Conservation (phyloP, 2,113 vertebrate species). For the Cryptoleucopteryx plumbea region DNA sequence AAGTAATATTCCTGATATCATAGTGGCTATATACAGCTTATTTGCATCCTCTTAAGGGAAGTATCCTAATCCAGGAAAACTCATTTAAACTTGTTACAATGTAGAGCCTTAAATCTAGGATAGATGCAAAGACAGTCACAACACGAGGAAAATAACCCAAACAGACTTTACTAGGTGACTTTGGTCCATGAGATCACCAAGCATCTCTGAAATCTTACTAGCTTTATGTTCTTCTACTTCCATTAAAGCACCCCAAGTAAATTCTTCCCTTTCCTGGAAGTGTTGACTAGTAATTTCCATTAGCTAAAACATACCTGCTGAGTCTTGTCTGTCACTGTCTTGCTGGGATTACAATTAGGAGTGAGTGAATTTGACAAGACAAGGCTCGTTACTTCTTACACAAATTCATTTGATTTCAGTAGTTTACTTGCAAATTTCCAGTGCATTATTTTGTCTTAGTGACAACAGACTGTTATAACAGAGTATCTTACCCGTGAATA, state of each 20-base stretch:
- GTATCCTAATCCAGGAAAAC: not conserved
- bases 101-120: not conserved
- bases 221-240: not conserved
- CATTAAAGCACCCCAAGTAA: not conserved
- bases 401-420: not conserved
- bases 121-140: not conserved
- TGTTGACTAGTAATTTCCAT: not conserved
- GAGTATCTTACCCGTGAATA: not conserved
- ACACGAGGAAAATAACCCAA: not conserved
- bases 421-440: not conserved
- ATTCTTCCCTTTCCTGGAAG: not conserved
- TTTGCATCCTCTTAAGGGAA: not conserved
- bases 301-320: not conserved
- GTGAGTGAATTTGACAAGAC: conserved; percentile 31
- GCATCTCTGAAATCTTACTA: not conserved
- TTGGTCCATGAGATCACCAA: not conserved
- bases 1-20: not conserved
- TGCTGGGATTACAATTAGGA: conserved; percentile 60
- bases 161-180: not conserved
- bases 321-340: conserved; percentile 7
- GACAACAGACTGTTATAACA: not conserved
- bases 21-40: not conserved
- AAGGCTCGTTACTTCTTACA: not conserved
- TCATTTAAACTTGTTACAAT: not conserved
- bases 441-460: not conserved